A percentile compares a stretch with the other conserved stretches of the same genome.
These are phyloP conservation scores for Aphelocoma californica DNA, from an alignment of 2,797 vertebrate genomes.

Conservation along the genomic window DNA sequence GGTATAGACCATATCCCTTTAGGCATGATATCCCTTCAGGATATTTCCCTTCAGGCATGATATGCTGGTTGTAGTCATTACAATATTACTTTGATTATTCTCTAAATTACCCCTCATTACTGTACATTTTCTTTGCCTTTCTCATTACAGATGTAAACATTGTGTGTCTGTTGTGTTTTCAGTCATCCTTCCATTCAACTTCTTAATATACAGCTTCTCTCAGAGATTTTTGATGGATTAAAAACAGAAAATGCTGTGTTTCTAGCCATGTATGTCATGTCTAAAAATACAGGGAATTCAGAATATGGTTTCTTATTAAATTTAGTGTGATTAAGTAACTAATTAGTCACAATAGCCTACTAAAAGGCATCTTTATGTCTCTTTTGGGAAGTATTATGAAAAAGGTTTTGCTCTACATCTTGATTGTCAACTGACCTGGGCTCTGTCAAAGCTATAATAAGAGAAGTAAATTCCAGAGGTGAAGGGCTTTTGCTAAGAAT, in stretches of 20 bases:
- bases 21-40: constrained; percentile 65
- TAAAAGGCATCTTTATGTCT: not conserved
- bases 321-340: not conserved
- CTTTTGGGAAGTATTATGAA: not conserved
- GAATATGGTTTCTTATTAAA: not conserved
- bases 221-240: not conserved
- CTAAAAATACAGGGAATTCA: not conserved
- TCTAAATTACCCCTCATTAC: constrained; percentile 61
- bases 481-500: constrained; percentile 24
- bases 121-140: constrained; percentile 53
- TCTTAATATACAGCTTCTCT: not conserved
- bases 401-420: not conserved
- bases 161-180: not conserved
- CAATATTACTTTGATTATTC: constrained; percentile 65
- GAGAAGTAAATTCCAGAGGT: constrained; percentile 22
- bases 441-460: not conserved
- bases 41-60: constrained; percentile 60
- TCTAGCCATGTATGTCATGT: not conserved
- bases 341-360: not conserved
- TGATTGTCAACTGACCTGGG: not conserved
- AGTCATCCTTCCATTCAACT: not conserved
- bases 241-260: not conserved
- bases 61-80: constrained; percentile 48
- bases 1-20: constrained; percentile 52
- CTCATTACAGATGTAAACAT: constrained; percentile 33